Base-by-base conservation (phyloP, 2,113 vertebrate genomes). In the Serinus canaria region DNA sequence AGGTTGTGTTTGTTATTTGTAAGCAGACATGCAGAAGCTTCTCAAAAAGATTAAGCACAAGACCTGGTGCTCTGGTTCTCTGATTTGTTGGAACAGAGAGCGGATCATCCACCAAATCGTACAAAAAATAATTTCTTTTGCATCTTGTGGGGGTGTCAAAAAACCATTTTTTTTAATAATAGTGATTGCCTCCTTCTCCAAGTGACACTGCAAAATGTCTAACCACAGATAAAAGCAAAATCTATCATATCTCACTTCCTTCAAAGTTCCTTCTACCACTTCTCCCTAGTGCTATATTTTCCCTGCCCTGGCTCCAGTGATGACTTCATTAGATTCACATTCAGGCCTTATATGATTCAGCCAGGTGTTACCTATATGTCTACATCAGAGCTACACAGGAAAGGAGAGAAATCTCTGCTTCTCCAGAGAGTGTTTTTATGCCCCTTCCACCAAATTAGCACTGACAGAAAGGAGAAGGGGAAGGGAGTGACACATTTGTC, bases 301-400 rank as follows among this genome's bases (percentile, higher is more conserved):
- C 58, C 53, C 49, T 24, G 13, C 50, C 41, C 49, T 75, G 52
- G 58, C 69, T 88, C 49, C 72, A 88, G 35, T 37, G 47, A 68
- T 89, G 69, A 92, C 56, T 91, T 96, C 79, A 93, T 90, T 44
- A 62, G 15, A 70, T 52, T 79, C 77, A 52, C 50, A 79, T 92
- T 80, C 73, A 87, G 58, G 41, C 52, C n/a, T 69, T 59, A 25
- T 30, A 33, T 69, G 83, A 92, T 81, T 86, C 82, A 94, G 59
- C 44, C 92, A 93, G 91, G 91, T 96, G 82, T 89, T 89, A 78
- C 30, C 95, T 86, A 49, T 53, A 79, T 35, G 53, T 73, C 74
- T 94, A 21, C 55, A 81, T 59, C 59, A 93, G 87, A 90, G 53
- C 33, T 62, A 49, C 37, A 33, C 2, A 2, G 64, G 53, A 84